Percentiles rank a stretch among this genome's conserved stretches.
phyloP scores from a whole-genome alignment of 2,113 vertebrate species.

The Struthio camelus region DNA sequence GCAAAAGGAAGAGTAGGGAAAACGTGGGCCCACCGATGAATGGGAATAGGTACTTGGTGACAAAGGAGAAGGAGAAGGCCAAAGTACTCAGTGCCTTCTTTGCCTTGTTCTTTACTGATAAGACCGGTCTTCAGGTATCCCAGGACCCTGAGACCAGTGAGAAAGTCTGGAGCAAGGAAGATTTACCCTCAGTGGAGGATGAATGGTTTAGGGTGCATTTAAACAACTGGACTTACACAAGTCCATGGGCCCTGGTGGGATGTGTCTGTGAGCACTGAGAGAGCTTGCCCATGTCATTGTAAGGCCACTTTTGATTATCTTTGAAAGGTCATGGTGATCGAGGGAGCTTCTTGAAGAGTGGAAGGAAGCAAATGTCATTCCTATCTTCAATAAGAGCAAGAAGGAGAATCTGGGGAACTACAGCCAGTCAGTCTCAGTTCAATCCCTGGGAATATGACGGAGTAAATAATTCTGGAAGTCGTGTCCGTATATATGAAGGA shows the following conservation, averaged over 20 bases:
- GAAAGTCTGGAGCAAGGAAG: neutral
- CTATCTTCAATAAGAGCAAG: neutral
- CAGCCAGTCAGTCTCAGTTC: neutral
- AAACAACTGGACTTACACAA: neutral
- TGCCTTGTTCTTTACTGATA: neutral
- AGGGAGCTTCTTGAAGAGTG: neutral
- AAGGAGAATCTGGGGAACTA: neutral
- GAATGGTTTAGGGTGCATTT: neutral
- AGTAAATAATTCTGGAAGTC: neutral
- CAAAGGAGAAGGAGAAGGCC: neutral
- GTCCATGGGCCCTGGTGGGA: neutral
- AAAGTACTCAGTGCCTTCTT: neutral
- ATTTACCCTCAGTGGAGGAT: too few relatives aligned
- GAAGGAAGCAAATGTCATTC: neutral
- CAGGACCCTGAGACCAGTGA: neutral
- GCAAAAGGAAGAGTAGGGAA: neutral
- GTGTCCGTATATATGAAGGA: neutral
- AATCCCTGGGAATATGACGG: neutral
- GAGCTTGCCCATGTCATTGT: too few relatives aligned
- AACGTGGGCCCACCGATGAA: neutral
- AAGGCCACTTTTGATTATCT: neutral
- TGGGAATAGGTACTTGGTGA: neutral
- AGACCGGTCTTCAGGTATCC: neutral
- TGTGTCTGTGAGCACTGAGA: neutral
- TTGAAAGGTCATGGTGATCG: neutral